phyloP scores from a whole-genome alignment of 2,113 vertebrate genomes.

The Saimiri boliviensis region DNA sequence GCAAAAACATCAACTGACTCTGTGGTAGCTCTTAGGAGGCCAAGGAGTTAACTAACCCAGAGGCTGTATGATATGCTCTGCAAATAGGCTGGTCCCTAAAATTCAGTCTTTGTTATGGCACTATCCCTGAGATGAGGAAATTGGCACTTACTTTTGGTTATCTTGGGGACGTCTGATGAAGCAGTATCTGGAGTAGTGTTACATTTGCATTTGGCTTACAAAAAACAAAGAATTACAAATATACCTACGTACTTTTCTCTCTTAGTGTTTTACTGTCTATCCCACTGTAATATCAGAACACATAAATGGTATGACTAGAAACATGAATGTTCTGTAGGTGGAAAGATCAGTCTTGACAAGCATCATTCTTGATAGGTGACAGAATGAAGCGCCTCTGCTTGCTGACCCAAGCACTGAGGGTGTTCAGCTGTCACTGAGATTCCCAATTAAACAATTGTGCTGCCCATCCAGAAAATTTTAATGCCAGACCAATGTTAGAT shows the following conservation, averaged over 20 bases:
- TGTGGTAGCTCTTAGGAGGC: slow-evolving; percentile 82
- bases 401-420: slow-evolving; percentile 76
- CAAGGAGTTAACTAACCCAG: slow-evolving; percentile 61
- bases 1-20: slow-evolving; percentile 87
- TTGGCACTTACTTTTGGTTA: slow-evolving; percentile 79
- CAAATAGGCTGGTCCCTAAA: slow-evolving; percentile 48
- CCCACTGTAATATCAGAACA: slow-evolving; percentile 60
- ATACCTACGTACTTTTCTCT: slow-evolving; percentile 65
- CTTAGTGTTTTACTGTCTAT: slow-evolving; percentile 53
- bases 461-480: slow-evolving; percentile 91
- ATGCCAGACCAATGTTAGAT: slow-evolving; percentile 87
- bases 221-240: slow-evolving; percentile 78
- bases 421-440: slow-evolving; percentile 80
- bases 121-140: slow-evolving; percentile 74
- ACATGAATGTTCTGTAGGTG: slow-evolving; percentile 56
- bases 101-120: slow-evolving; percentile 53
- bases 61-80: slow-evolving; percentile 68
- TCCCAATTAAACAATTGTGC: slow-evolving; percentile 85
- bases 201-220: slow-evolving; percentile 75
- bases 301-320: slow-evolving; percentile 60
- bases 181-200: slow-evolving; percentile 72
- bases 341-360: slow-evolving; percentile 77
- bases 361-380: slow-evolving; percentile 78
- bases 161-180: slow-evolving; percentile 75
- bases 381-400: slow-evolving; percentile 79